A percentile compares a stretch with the other conserved stretches of the same genome.
Evolutionary conservation across 2,888 invertebrate genomes (phyloP).

Genomic region (Dynastes tityus): DNA sequence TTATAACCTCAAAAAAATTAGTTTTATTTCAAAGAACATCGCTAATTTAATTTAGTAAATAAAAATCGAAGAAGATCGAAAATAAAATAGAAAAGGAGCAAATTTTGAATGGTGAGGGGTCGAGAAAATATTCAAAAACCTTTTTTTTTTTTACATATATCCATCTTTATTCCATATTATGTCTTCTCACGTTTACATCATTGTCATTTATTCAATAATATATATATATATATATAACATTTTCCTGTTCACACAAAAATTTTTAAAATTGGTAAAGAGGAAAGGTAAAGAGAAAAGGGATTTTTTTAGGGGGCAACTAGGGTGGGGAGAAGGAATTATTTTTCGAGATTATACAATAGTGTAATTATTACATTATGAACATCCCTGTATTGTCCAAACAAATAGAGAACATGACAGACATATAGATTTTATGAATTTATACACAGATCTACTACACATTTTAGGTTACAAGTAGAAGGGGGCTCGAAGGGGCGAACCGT

Average conservation of each 20-base stretch:
- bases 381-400: constrained; percentile 47
- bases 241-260: background rate
- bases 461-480: too few relatives aligned
- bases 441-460: too few relatives aligned
- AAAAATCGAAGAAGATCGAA: too few relatives aligned
- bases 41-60: too few relatives aligned
- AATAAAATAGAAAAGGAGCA: too few relatives aligned
- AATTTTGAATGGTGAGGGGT: background rate
- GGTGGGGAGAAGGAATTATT: background rate
- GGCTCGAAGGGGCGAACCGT: too few relatives aligned
- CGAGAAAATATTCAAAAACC: background rate
- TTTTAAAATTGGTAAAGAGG: background rate
- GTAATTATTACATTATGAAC: background rate
- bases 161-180: constrained; percentile 6
- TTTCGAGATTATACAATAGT: too few relatives aligned
- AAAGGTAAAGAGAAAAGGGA: too few relatives aligned
- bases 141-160: background rate
- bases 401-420: background rate
- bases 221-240: background rate
- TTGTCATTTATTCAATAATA: background rate
- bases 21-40: too few relatives aligned
- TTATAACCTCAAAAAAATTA: too few relatives aligned
- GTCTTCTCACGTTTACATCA: constrained; percentile 20
- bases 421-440: too few relatives aligned
- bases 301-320: too few relatives aligned